These are phyloP conservation scores for Pycnomerus fuliginosus DNA, from an alignment of 2,888 invertebrate genomes.

Conservation along the genomic window DNA sequence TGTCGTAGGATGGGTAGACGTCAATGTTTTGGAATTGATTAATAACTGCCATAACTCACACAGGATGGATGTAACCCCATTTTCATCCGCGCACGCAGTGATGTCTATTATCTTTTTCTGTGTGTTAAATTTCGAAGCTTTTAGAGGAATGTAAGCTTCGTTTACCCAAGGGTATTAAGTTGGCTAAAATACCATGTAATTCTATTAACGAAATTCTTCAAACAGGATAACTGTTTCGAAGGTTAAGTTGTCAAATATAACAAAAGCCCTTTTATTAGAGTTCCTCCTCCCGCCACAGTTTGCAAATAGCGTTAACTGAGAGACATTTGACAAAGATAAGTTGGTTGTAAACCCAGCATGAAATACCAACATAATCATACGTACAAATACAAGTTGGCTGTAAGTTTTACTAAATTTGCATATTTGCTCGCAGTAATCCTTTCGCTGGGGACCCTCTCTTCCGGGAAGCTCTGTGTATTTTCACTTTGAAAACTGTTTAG, in stretches of 20 bases:
- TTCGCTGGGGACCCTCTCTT: conserved; percentile 13
- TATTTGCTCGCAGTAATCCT: conserved; percentile 39
- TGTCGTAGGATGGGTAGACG: conserved; percentile 34
- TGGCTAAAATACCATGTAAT: conserved; percentile 15
- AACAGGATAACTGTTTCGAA: conserved; percentile 10
- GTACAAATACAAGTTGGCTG: conserved; percentile 34
- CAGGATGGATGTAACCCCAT: conserved; percentile 29
- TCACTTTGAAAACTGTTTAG: conserved; percentile 8
- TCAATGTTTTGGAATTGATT: conserved; percentile 36
- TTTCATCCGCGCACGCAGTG: conserved; percentile 26
- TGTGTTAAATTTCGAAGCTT: conserved; percentile 27
- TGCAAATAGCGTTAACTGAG: conserved; percentile 15
- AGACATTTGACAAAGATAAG: conserved; percentile 28
- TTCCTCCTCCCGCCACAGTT: conserved; percentile 7
- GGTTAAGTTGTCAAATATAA: conserved; percentile 18
- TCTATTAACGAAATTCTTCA: conserved; percentile 12
- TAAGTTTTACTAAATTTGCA: conserved; percentile 39
- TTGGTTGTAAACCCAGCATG: conserved; percentile 27
- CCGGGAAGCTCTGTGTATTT: conserved; percentile 12
- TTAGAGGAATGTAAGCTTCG: conserved; percentile 10
- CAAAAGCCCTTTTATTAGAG: conserved; percentile 12
- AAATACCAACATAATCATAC: conserved; percentile 35
- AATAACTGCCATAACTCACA: conserved; percentile 36
- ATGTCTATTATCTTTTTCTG: conserved; percentile 26
- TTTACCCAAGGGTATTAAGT: conserved; percentile 14